Evolutionary conservation across 2,888 invertebrate genomes (phyloP).

Genomic region (Zaprionus bogoriensis): DNA sequence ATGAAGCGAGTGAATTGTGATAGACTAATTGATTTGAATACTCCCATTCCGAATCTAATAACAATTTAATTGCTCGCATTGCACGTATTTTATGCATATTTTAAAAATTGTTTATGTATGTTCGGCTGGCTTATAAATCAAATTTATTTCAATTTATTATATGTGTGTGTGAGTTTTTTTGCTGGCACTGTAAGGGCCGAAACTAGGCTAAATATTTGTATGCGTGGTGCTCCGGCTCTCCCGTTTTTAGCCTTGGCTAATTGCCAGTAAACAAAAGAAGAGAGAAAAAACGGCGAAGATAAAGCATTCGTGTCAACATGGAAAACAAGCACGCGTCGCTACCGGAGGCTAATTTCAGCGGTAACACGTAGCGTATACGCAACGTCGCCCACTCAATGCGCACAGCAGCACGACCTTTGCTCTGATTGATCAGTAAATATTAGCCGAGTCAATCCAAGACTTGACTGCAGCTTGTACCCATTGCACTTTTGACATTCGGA

Average conservation of each 20-base stretch:
- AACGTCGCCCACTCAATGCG: conserved; percentile 12
- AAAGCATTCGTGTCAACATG: conserved; percentile 27
- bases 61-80: conserved; percentile 5
- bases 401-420: background rate
- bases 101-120: background rate
- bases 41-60: conserved; percentile 6
- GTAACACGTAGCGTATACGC: conserved; percentile 49
- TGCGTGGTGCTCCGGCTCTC: conserved; percentile 3
- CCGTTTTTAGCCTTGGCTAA: conserved; percentile 39
- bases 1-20: conserved; percentile 5
- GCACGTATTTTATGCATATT: background rate
- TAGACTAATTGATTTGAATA: conserved; percentile 22
- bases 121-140: conserved; percentile 5
- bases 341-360: background rate
- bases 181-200: conserved; percentile 10
- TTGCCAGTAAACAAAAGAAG: conserved; percentile 55
- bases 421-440: conserved; percentile 12
- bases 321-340: conserved; percentile 28
- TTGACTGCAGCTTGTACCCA: background rate
- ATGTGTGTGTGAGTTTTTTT: background rate
- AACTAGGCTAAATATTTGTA: conserved; percentile 14
- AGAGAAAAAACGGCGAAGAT: conserved; percentile 10
- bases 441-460: background rate
- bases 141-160: conserved; percentile 18
- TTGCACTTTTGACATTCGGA: background rate